Conservation (phyloP, 2,888 invertebrate genomes). For the Archaeoteleia sp. region DNA sequence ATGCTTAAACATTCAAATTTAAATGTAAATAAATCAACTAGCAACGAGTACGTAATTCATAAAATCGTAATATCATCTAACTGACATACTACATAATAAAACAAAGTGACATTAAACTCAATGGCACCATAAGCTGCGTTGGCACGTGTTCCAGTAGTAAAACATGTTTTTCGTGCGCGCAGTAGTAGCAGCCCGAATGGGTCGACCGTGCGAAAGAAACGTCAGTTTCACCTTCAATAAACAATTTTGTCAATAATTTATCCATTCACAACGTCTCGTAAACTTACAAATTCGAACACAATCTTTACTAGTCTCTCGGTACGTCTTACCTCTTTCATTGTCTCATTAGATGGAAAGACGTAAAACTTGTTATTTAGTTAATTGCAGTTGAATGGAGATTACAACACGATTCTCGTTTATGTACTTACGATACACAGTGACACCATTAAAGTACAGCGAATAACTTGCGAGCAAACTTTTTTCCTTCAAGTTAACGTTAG, state of each 20-base stretch:
- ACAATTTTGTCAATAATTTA: slow-evolving; percentile 30
- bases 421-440: background rate
- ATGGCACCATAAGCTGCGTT: slow-evolving; percentile 6
- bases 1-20: too few relatives aligned
- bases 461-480: background rate
- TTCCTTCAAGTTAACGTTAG: background rate
- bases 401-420: slow-evolving; percentile 2
- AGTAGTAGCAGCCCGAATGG: slow-evolving; percentile 20
- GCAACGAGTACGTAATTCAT: too few relatives aligned
- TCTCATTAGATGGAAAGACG: slow-evolving; percentile 7
- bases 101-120: background rate
- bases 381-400: slow-evolving; percentile 17
- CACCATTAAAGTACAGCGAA: background rate
- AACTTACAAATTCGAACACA: slow-evolving; percentile 15
- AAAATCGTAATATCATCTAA: too few relatives aligned
- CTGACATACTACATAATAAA: background rate
- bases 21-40: too few relatives aligned
- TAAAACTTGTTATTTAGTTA: slow-evolving; percentile 15
- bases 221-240: slow-evolving; percentile 24
- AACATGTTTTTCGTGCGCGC: slow-evolving; percentile 17
- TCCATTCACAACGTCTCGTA: slow-evolving; percentile 21
- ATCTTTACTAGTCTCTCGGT: slow-evolving; percentile 4
- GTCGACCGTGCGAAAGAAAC: slow-evolving; percentile 16
- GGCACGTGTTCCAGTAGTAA: slow-evolving; percentile 35
- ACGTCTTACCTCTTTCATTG: slow-evolving; percentile 1